Evolutionary conservation across 2,888 invertebrate genomes (phyloP), one percentile per base, ranked within the genome.

Genomic region (Eurytoma californica): DNA sequence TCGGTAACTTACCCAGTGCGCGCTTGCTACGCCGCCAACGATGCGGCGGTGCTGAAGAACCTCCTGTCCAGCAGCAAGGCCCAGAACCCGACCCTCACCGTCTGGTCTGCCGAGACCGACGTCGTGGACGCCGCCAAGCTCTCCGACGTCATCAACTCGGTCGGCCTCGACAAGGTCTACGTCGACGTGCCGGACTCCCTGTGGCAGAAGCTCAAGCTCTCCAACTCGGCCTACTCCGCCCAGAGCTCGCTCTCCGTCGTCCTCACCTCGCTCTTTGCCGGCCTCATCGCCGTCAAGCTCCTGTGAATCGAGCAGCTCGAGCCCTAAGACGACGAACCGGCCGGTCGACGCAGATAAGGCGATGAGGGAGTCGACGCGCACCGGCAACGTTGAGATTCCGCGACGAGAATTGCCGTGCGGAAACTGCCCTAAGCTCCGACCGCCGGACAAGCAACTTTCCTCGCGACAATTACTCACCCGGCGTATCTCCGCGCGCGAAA

Each of bases 1-100:
- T 91, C 93, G 57, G 93, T 97, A 72, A 97, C 97, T 0, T 97
- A 97, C 86, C 95, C 97, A 0, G 94, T 95, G 3, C 91, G 95
- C 72, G 95, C 95, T 0, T 93, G 92, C 0, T 90, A 94, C 28
- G 95, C 95, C 0, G 94, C 94, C 0, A 92, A 94, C 85, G 95
- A 95, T 83, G 90, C 92, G 78, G 91, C 92, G 0, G 91, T 92
- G 4, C 89, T 97, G 16, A 89, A 93, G 18, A 91, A 91, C 80
- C 91, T 97, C 30, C 88, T 95, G 16, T 89, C 92, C 0, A 91
- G 91, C 85, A 91, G 91, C 0, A 88, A 91, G 0, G 39, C 66
- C 13, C 90, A 89, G 70, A 90, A 91, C 5, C 92, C 93, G 60
- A 95, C 96, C 0, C 90, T 97, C 81, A 97, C 97, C 0, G 92